Evolutionary conservation across 2,797 vertebrate species (phyloP), one percentile per base, ranked within the genome.

Genomic region (Falco rusticolus): DNA sequence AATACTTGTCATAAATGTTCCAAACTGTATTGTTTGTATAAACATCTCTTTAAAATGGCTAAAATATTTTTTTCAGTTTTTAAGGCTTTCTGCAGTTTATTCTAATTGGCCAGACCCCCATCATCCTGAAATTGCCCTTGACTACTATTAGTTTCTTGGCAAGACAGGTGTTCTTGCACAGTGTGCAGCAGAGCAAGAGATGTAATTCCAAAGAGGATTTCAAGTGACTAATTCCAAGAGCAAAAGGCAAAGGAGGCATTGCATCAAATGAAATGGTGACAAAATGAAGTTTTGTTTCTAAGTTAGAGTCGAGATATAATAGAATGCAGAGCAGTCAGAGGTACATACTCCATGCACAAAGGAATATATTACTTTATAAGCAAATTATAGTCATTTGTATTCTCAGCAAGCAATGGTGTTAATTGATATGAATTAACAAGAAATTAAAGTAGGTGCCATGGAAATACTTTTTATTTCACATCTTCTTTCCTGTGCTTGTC

Each of bases 321-420:
- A 89, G 56, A 93, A 83, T 64, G 21, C 45, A 89, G 53, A 94
- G 50, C 61, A 87, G 75, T 64, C 61, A 92, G 85, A 94, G 48
- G 22, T 77, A 77, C 43, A 13, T 29, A 63, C 13, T 82, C 45
- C 19, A 82, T 57, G 31, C 50, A 90, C 34, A 87, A 89, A 87
- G 75, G 70, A 84, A 79, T 82, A 39, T 65, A 89, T 87, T 94
- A 68, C 20, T 65, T 91, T 69, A 89, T 83, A 68, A 94, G 68
- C 4, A 97, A 96, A 96, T 91, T 89, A 94, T 45, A 92, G 76
- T 78, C 3, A 95, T 92, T 96, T 92, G 11, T 91, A 94, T 95
- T 96, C 94, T 93, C 50, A 81, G 61, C 53, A 95, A 95, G 53
- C 47, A 89, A 31, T 71, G 3, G 6, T 79, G 43, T 74, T 96